Percentiles rank a stretch among this genome's conserved stretches.
These are phyloP conservation scores for Cylloceria caligata DNA, from an alignment of 2,888 invertebrate species.

Conservation along the genomic window DNA sequence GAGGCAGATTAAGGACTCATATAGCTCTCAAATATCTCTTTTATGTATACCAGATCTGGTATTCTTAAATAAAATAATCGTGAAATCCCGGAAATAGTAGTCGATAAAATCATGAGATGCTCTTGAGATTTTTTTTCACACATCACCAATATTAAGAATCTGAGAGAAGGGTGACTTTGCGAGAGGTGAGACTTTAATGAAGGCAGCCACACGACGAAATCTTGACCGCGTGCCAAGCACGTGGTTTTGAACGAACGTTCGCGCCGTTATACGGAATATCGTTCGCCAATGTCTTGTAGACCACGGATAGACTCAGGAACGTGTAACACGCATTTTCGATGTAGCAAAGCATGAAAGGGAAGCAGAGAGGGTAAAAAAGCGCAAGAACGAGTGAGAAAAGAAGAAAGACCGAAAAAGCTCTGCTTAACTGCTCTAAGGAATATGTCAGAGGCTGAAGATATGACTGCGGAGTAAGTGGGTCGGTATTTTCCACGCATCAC, in stretches of 20 bases:
- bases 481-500: slow-evolving; percentile 82
- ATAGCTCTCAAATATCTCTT: too few species aligned
- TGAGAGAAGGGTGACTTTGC: background rate
- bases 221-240: slow-evolving; percentile 83
- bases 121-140: slow-evolving; percentile 56
- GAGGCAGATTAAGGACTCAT: too few species aligned
- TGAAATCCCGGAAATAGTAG: slow-evolving; percentile 16
- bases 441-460: slow-evolving; percentile 37
- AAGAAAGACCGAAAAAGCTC: slow-evolving; percentile 34
- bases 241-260: slow-evolving; percentile 78
- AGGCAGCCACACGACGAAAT: slow-evolving; percentile 39
- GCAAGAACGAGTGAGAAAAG: slow-evolving; percentile 12
- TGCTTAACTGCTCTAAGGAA: slow-evolving; percentile 30
- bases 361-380: slow-evolving; percentile 55
- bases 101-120: slow-evolving; percentile 39
- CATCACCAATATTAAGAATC: slow-evolving; percentile 58
- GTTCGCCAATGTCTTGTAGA: slow-evolving; percentile 36
- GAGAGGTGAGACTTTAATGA: slow-evolving; percentile 19
- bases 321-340: slow-evolving; percentile 23
- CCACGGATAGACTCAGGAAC: background rate
- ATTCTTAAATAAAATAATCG: slow-evolving; percentile 16
- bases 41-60: too few species aligned
- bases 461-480: slow-evolving; percentile 77
- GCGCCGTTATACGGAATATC: slow-evolving; percentile 42
- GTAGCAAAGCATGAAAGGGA: slow-evolving; percentile 74